Evolutionary conservation across 2,888 invertebrate genomes (phyloP).

Genomic region (Aromia moschata): DNA sequence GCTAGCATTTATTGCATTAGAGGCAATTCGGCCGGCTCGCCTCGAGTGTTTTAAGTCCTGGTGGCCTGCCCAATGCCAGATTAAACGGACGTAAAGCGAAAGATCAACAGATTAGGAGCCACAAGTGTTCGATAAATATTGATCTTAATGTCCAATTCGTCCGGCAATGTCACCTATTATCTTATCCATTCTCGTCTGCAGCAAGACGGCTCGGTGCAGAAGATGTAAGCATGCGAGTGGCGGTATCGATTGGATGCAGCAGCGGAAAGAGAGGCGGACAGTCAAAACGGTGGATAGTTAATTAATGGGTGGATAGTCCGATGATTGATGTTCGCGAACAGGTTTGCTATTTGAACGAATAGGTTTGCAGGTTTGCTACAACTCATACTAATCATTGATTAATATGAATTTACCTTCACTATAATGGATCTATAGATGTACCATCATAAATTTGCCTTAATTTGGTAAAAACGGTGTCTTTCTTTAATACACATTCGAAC

Average conservation of each 20-base stretch:
- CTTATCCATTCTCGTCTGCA: background rate
- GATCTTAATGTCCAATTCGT: background rate
- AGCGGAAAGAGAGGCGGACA: background rate
- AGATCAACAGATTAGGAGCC: background rate
- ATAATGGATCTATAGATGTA: too few species aligned
- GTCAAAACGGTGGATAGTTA: background rate
- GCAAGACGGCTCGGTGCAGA: background rate
- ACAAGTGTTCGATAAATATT: constrained; percentile 2
- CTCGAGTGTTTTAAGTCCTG: too few species aligned
- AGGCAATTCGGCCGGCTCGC: background rate
- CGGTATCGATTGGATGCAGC: background rate
- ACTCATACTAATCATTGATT: too few species aligned
- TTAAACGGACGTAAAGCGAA: background rate
- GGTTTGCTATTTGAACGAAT: too few species aligned
- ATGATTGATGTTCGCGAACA: too few species aligned
- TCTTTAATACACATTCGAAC: too few species aligned
- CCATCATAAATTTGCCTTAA: too few species aligned
- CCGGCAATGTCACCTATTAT: background rate
- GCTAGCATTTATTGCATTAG: background rate
- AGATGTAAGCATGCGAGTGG: background rate
- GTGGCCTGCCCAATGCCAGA: background rate
- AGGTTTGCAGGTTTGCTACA: too few species aligned
- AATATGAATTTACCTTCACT: too few species aligned
- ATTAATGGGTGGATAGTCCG: too few species aligned
- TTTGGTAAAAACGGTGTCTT: too few species aligned